Conservation (phyloP, 2,888 invertebrate genomes). For the Lottia gigantea region DNA sequence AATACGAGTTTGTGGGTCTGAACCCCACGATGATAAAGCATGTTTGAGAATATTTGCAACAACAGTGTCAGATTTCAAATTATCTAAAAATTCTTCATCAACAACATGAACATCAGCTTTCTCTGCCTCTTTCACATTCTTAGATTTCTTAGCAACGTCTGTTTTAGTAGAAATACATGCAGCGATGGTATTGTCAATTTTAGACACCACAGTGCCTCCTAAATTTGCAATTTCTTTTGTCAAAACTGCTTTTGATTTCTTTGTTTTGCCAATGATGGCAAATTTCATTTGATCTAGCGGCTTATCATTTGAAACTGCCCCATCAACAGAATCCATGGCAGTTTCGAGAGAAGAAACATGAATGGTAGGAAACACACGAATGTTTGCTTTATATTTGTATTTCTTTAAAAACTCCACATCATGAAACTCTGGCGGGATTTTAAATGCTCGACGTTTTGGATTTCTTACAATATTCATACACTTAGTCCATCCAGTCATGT, state of each 20-base stretch:
- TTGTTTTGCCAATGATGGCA: slow-evolving; percentile 71
- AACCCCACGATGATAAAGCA: slow-evolving; percentile 85
- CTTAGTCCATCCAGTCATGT: slow-evolving; percentile 89
- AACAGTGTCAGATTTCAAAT: slow-evolving; percentile 70
- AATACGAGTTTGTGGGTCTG: neutral
- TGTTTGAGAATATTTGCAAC: slow-evolving; percentile 78
- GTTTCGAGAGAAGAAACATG: slow-evolving; percentile 45
- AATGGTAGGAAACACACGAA: slow-evolving; percentile 61
- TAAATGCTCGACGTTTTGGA: slow-evolving; percentile 80
- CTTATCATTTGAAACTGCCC: slow-evolving; percentile 27
- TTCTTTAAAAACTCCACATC: slow-evolving; percentile 68
- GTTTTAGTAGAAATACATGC: slow-evolving; percentile 80
- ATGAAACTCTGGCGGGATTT: slow-evolving; percentile 76
- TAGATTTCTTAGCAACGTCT: slow-evolving; percentile 77
- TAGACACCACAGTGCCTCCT: slow-evolving; percentile 80
- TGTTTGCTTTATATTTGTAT: slow-evolving; percentile 66
- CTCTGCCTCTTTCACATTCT: slow-evolving; percentile 77
- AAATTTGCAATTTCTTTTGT: slow-evolving; percentile 78
- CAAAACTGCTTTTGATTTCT: slow-evolving; percentile 72
- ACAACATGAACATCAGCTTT: slow-evolving; percentile 83
- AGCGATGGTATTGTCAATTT: slow-evolving; percentile 76
- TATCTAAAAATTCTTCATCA: slow-evolving; percentile 77
- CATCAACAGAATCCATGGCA: slow-evolving; percentile 54
- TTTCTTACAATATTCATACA: slow-evolving; percentile 80
- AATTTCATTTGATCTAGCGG: slow-evolving; percentile 82